Conservation (phyloP, 2,888 invertebrate species). For the Eupithecia tripunctaria region DNA sequence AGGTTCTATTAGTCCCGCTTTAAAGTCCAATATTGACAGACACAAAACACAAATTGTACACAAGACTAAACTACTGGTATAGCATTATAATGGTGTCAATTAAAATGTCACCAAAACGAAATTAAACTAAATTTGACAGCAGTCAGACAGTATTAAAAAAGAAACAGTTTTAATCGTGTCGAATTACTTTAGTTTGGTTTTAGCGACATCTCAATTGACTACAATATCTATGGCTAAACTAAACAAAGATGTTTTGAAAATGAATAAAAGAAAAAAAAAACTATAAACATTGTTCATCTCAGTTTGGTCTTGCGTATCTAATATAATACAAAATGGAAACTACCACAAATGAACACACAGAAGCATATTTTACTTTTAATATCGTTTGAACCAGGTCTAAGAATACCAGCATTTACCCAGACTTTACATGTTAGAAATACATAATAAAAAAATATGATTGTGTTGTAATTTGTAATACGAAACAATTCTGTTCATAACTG, state of each 20-base stretch:
- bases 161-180: too few relatives aligned
- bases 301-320: constrained; percentile 25
- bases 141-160: too few relatives aligned
- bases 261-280: neutral
- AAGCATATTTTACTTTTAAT: neutral
- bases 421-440: neutral
- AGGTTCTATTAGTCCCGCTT: constrained; percentile 48
- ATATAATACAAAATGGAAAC: constrained; percentile 16
- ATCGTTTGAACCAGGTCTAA: neutral
- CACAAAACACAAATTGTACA: constrained; percentile 42
- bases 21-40: constrained; percentile 70
- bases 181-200: too few relatives aligned
- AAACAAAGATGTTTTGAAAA: neutral
- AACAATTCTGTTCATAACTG: neutral
- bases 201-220: too few relatives aligned
- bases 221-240: too few relatives aligned
- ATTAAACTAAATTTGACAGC: too few relatives aligned
- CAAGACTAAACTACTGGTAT: constrained; percentile 29
- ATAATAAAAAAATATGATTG: neutral
- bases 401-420: neutral
- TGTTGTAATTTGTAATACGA: neutral
- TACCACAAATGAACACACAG: constrained; percentile 5
- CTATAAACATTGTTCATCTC: constrained; percentile 12
- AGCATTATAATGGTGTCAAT: too few relatives aligned
- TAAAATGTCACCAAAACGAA: too few relatives aligned